A percentile compares a stretch with the other conserved stretches of the same genome.
These are phyloP conservation scores for Erpobdella octoculata DNA, from an alignment of 2,888 invertebrate species.

Conservation along the genomic window DNA sequence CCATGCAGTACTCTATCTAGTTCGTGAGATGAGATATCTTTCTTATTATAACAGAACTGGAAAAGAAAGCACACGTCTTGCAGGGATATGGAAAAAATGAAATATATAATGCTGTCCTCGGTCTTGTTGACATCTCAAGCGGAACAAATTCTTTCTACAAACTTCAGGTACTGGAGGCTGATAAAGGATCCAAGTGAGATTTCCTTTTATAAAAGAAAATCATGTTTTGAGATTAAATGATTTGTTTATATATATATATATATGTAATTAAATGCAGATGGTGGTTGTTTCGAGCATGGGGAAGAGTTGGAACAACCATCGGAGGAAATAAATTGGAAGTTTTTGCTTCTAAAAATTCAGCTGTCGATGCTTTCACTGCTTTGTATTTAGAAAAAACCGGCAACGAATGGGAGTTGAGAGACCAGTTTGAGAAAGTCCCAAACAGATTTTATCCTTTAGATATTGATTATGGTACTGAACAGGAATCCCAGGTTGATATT, in stretches of 20 bases:
- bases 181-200: slow-evolving; percentile 52
- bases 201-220: neutral
- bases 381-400: slow-evolving; percentile 72
- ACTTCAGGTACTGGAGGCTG: slow-evolving; percentile 75
- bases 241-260: neutral
- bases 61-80: slow-evolving; percentile 70
- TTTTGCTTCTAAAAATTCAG: slow-evolving; percentile 41
- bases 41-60: slow-evolving; percentile 56
- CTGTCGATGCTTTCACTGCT: slow-evolving; percentile 59
- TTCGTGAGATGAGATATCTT: no score
- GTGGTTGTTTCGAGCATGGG: slow-evolving; percentile 87
- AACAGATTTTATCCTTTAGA: slow-evolving; percentile 76
- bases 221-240: neutral
- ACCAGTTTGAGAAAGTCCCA: slow-evolving; percentile 65
- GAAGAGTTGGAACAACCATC: slow-evolving; percentile 87
- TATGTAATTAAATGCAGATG: slow-evolving; percentile 50
- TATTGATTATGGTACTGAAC: slow-evolving; percentile 70
- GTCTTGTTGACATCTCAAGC: slow-evolving; percentile 73
- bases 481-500: slow-evolving; percentile 43
- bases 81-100: slow-evolving; percentile 48
- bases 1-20: no score
- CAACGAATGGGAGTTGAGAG: slow-evolving; percentile 66
- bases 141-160: slow-evolving; percentile 92
- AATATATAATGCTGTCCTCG: slow-evolving; percentile 72
- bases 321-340: slow-evolving; percentile 57